Conservation (phyloP, 2,113 vertebrate genomes). For the Triplophysa tibetana region DNA sequence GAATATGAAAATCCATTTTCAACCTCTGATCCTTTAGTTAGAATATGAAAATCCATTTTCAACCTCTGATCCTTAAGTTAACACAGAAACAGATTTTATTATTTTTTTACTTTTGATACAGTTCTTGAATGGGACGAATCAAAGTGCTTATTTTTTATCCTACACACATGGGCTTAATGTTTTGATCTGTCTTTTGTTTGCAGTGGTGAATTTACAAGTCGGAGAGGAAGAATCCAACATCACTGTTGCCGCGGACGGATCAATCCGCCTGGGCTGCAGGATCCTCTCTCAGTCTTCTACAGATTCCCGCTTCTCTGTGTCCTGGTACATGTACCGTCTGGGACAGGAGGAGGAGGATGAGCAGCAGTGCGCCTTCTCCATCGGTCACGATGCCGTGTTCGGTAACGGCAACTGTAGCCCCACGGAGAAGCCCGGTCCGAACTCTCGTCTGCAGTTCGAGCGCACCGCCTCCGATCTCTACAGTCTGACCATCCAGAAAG, state of each 20-base stretch:
- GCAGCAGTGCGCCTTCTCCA: constrained; percentile 72
- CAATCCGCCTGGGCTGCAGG: constrained; percentile 87
- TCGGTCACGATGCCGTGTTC: constrained; percentile 82
- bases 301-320: constrained; percentile 90
- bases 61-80: background rate
- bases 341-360: constrained; percentile 54
- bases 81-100: background rate
- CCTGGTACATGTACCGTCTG: constrained; percentile 83
- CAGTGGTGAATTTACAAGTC: constrained; percentile 88
- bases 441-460: constrained; percentile 88
- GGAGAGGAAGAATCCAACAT: constrained; percentile 85
- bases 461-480: constrained; percentile 83
- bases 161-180: background rate
- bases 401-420: constrained; percentile 81
- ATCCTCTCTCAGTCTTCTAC: constrained; percentile 87
- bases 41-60: background rate
- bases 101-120: too few relatives aligned
- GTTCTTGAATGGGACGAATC: too few relatives aligned
- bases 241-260: constrained; percentile 80
- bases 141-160: too few relatives aligned
- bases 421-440: constrained; percentile 74
- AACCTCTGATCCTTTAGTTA: background rate
- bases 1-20: background rate
- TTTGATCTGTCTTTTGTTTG: constrained; percentile 20
- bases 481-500: constrained; percentile 86